Conservation (phyloP, 2,113 vertebrate genomes). For the Piprites chloris region DNA sequence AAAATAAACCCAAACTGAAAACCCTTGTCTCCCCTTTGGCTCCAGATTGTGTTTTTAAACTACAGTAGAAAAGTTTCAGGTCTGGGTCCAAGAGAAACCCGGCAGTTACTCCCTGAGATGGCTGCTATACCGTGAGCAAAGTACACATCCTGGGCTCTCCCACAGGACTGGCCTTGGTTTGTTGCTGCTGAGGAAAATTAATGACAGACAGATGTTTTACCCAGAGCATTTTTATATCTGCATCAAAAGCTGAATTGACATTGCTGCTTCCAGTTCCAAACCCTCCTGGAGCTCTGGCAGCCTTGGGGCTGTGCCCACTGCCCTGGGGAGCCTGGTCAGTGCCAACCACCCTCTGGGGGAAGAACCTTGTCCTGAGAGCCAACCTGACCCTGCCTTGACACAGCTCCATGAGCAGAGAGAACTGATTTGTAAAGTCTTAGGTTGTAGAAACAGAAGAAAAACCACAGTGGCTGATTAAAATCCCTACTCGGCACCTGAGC, state of each 20-base stretch:
- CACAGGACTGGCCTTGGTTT: background rate
- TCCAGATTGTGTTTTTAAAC: background rate
- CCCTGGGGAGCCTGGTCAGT: background rate
- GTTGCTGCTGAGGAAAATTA: background rate
- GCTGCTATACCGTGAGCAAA: background rate
- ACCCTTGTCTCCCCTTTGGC: background rate
- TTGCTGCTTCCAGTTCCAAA: background rate
- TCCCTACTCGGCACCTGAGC: background rate
- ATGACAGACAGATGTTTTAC: slow-evolving; percentile 1
- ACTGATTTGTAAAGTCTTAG: background rate
- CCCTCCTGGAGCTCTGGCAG: background rate
- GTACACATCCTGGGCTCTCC: background rate
- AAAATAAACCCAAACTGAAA: slow-evolving; percentile 36
- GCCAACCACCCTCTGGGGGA: background rate
- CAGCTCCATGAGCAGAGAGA: background rate
- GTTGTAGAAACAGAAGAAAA: background rate
- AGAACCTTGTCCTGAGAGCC: background rate
- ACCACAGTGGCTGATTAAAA: background rate
- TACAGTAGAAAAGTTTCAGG: background rate
- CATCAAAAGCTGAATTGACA: background rate
- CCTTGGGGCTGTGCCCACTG: background rate
- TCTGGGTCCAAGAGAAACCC: slow-evolving; percentile 14
- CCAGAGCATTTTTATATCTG: background rate
- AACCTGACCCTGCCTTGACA: rapidly evolving
- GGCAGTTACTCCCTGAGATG: background rate